Conservation (phyloP, 1,140 invertebrate genomes). For the Saxidomus purpurata region DNA sequence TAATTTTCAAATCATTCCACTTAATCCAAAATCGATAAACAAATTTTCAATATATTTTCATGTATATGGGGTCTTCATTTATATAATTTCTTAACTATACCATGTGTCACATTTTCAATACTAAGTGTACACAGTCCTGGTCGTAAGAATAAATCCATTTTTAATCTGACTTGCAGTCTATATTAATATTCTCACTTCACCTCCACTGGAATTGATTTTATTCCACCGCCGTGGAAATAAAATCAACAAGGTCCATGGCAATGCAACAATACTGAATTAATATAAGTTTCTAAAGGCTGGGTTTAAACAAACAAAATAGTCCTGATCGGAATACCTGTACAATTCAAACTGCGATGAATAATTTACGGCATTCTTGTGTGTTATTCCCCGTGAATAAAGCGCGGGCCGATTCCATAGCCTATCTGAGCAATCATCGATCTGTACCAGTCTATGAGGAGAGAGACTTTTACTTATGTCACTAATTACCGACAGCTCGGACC, state of each 20-base stretch:
- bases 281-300: conserved; percentile 54
- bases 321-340: conserved; percentile 62
- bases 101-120: conserved; percentile 4
- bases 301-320: conserved; percentile 64
- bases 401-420: background rate
- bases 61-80: conserved; percentile 17
- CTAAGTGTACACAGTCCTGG: background rate
- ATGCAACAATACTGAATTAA: conserved; percentile 67
- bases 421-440: conserved; percentile 8
- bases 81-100: conserved; percentile 36
- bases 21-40: conserved; percentile 65
- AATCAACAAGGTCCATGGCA: conserved; percentile 58
- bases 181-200: background rate
- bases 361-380: conserved; percentile 41
- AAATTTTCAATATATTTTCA: conserved; percentile 29
- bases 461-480: conserved; percentile 34
- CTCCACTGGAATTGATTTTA: background rate
- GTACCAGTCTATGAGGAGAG: background rate
- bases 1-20: conserved; percentile 55
- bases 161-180: background rate
- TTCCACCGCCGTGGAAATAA: background rate
- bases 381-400: conserved; percentile 14
- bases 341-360: conserved; percentile 55
- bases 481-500: conserved; percentile 16
- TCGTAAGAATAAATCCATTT: background rate